Evolutionary conservation across 1,140 invertebrate genomes (phyloP).

Genomic region (Procambarus clarkii): DNA sequence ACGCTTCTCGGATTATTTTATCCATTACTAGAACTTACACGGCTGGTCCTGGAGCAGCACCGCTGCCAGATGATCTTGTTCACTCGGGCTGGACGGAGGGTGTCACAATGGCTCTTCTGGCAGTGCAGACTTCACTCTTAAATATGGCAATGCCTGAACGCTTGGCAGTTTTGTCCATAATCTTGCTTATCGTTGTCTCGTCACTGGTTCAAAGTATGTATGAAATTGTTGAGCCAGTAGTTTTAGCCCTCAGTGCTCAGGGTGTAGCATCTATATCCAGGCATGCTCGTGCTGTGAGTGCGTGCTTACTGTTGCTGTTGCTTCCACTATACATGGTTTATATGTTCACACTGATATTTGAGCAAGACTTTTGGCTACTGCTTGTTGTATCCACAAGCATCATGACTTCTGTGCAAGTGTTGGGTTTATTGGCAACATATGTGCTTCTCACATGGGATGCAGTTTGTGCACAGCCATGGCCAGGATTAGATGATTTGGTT

Average conservation of each 20-base stretch:
- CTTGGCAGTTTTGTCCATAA: slow-evolving; percentile 79
- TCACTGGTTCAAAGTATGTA: slow-evolving; percentile 80
- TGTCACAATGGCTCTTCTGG: slow-evolving; percentile 79
- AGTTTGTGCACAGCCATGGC: slow-evolving; percentile 78
- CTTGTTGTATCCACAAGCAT: slow-evolving; percentile 79
- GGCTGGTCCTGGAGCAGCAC: slow-evolving; percentile 75
- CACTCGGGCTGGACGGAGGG: slow-evolving; percentile 80
- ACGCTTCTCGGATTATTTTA: slow-evolving; percentile 78
- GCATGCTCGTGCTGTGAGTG: slow-evolving; percentile 76
- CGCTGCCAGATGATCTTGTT: slow-evolving; percentile 75
- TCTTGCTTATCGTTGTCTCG: slow-evolving; percentile 79
- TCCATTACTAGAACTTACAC: slow-evolving; percentile 77
- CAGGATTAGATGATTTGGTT: slow-evolving; percentile 79
- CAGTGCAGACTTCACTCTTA: slow-evolving; percentile 79
- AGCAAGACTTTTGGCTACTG: slow-evolving; percentile 80
- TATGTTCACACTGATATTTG: slow-evolving; percentile 78
- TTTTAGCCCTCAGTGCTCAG: slow-evolving; percentile 78
- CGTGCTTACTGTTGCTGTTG: slow-evolving; percentile 78
- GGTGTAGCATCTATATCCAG: slow-evolving; percentile 74
- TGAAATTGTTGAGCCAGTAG: slow-evolving; percentile 79
- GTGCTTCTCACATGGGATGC: slow-evolving; percentile 79
- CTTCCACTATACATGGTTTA: slow-evolving; percentile 79
- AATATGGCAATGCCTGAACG: slow-evolving; percentile 78
- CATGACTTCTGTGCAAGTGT: slow-evolving; percentile 79
- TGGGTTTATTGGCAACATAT: slow-evolving; percentile 79